Conservation (phyloP, 2,888 invertebrate genomes). For the Incurvaria masculella region DNA sequence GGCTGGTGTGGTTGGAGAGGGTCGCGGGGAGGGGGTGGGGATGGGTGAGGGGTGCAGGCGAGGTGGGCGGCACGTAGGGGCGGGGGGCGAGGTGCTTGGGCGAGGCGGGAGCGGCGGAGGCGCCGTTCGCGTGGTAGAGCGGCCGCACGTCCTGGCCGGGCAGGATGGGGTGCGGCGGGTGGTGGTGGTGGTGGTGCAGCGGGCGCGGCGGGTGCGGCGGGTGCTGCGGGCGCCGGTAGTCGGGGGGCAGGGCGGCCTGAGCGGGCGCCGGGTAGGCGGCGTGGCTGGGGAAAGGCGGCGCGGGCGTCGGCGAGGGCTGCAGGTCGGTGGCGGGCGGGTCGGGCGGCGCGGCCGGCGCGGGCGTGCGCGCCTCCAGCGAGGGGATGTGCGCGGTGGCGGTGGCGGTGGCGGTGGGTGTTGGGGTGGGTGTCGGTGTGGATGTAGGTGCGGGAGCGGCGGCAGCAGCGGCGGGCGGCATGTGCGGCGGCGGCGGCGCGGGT, state of each 20-base stretch:
- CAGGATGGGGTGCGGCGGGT: slow-evolving; percentile 31
- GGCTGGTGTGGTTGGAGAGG: slow-evolving; percentile 42
- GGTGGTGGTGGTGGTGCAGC: slow-evolving; percentile 28
- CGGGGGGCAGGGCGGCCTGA: slow-evolving; percentile 39
- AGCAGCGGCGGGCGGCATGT: slow-evolving; percentile 52
- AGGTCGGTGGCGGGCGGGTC: slow-evolving; percentile 18
- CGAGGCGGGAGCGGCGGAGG: slow-evolving; percentile 27
- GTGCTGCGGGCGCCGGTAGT: slow-evolving; percentile 52
- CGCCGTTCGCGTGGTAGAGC: slow-evolving; percentile 2
- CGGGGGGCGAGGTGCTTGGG: slow-evolving; percentile 37
- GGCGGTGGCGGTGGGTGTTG: slow-evolving; percentile 38
- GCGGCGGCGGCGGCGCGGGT: slow-evolving; percentile 62
- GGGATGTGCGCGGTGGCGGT: slow-evolving; percentile 48
- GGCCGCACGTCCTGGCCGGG: slow-evolving; percentile 34
- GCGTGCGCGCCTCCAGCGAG: slow-evolving; percentile 40
- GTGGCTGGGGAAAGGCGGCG: slow-evolving; percentile 43
- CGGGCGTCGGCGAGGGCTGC: slow-evolving; percentile 21
- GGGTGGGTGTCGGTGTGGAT: slow-evolving; percentile 40
- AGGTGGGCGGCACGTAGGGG: slow-evolving; percentile 26
- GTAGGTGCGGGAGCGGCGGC: no score
- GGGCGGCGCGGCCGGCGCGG: slow-evolving; percentile 44
- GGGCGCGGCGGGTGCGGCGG: slow-evolving; percentile 29
- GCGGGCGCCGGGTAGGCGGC: slow-evolving; percentile 48
- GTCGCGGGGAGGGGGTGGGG: slow-evolving; percentile 34
- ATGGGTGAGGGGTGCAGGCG: slow-evolving; percentile 30